Evolutionary conservation across 2,797 vertebrate species (phyloP), one percentile per base, ranked within the genome.

Genomic region (Smutsia gigantea): DNA sequence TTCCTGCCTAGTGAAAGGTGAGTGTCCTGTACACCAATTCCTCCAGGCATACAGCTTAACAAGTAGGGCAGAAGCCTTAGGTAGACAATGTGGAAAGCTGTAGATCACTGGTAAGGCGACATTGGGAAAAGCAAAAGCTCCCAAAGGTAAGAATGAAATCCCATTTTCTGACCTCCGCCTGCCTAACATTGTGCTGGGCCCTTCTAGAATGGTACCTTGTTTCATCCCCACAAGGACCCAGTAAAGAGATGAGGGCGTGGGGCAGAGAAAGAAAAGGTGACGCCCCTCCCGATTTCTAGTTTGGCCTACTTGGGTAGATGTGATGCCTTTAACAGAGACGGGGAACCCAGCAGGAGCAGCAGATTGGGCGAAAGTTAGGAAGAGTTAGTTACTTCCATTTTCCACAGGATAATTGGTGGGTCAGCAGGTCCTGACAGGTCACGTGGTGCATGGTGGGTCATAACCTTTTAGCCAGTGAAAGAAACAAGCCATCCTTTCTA

Each of bases 401-500:
- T 97, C 95, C 94, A 95, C 95, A 95, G 97, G 87, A 95, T 97
- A 97, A 97, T 97, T 97, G 95, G 82, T 93, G 85, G 96, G 97
- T 97, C 96, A 97, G 87, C 83, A 97, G 96, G 97, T 97, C 96
- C 88, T 97, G 96, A 95, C 85, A 8, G 96, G 96, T 97, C 97
- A 97, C 94, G 37, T 97, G 96, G 97, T 97, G 87, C 94, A 85
- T 11, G 2, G 29, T 87, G 86, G 97, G 97, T 97, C 97, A 97
- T 96, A 96, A 97, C 97, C 97, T 97, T 95, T 96, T 46, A 96
- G 97, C 97, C 90, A 96, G 95, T 95, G 97, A 98, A 98, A 98
- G 97, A 97, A 97, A 98, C 96, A 98, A 97, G 87, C 97, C 96
- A 87, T 95, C 92, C 97, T 97, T 98, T 98, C 97, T 97, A 96